These are phyloP conservation scores for Rhodophaea formosa DNA, from an alignment of 2,888 invertebrate species.

Conservation along the genomic window DNA sequence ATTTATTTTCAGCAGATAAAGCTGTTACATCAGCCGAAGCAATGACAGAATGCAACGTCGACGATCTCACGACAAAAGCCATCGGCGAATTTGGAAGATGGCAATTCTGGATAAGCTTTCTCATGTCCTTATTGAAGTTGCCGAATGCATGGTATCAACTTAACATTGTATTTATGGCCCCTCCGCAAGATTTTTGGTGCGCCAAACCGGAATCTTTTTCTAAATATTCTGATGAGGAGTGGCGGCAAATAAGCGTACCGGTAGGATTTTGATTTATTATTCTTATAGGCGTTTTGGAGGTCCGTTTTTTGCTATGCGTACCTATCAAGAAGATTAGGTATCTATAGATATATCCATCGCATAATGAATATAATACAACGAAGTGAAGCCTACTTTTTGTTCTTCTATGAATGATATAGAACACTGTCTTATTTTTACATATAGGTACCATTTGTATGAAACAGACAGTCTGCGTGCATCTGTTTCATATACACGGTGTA, in stretches of 20 bases:
- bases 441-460: no score
- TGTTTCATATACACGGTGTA: no score
- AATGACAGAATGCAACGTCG: conserved; percentile 17
- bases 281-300: conserved; percentile 10
- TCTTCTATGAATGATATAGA: no score
- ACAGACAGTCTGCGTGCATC: no score
- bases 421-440: no score
- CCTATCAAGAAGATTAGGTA: no score
- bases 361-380: no score
- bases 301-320: no score
- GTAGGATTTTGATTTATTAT: conserved; percentile 42
- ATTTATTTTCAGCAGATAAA: background rate
- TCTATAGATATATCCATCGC: no score
- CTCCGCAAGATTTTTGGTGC: conserved; percentile 83
- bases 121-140: conserved; percentile 81
- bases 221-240: conserved; percentile 55
- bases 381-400: no score
- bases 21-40: background rate
- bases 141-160: conserved; percentile 84
- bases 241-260: conserved; percentile 66
- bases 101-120: conserved; percentile 76
- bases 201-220: conserved; percentile 50
- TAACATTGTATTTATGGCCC: conserved; percentile 83
- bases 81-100: conserved; percentile 82
- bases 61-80: conserved; percentile 55